Evolutionary conservation across 2,888 invertebrate species (phyloP), one percentile per base, ranked within the genome.

Genomic region (Heliconius aoede): DNA sequence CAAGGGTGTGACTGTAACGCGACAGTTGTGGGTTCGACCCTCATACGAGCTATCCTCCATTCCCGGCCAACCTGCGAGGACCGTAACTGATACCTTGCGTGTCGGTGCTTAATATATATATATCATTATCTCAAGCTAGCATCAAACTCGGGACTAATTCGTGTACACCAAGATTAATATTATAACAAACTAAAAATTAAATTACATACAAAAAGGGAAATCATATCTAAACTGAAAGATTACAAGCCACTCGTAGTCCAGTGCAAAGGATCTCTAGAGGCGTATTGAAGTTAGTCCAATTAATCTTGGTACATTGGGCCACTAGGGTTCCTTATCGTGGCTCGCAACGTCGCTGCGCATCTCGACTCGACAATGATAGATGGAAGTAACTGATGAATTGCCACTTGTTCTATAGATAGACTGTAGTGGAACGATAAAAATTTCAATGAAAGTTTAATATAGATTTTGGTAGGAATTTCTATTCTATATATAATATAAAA

Each of bases 291-390:
- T 73, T 61, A 36, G 80, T 84, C 85, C 86, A 85, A 86, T 88
- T 88, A 88, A 89, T 88, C 87, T 74, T 74, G 68, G 72, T 78
- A 79, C 74, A 83, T 82, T 82, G 81, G 83, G 81, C 83, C 79
- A 81, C 82, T 72, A 64, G 46, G 76, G 86, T 88, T 84, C 84
- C 85, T 87, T 90, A 91, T 90, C 89, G 82, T 80, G 80, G 84
- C 84, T 85, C 84, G 83, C 89, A 87, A 90, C 89, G 89, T 88
- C 87, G 82, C 77, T 85, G 86, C 86, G 83, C 73, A 85, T 84
- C 82, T 81, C 83, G 65, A 82, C 81, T 81, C 84, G 83, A 91
- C 90, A 90, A 85, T 91, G 91, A 92, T 89, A 83, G 89, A 92
- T 91, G 85, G 85, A 81, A 71, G 72, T 58, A 77, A 82, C 87